Base-by-base conservation (phyloP, 2,888 invertebrate genomes). In the Harpalus rubripes region DNA sequence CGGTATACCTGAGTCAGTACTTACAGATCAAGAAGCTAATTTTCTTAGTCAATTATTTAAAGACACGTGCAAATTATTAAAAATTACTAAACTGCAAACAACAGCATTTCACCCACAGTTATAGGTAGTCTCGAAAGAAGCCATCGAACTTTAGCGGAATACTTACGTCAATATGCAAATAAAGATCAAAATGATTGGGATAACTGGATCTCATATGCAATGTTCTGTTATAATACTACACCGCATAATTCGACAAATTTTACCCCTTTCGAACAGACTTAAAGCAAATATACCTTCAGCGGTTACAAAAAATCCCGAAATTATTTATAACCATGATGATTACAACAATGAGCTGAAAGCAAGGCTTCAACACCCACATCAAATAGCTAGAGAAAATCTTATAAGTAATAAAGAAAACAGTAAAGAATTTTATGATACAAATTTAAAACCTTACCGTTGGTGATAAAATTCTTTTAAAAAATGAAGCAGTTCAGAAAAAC, bases 111-210 rank as follows among this genome's bases (percentile, higher is more conserved):
- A 44, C 44, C 44, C 44, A 44, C 8, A 44, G 10, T 86, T 86
- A 89, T 89, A 16, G 88, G 89, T 7, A 85, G 87, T 1, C 44
- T 89, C 10, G 90, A 90, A 85, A 83, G 90, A 32, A 87, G 86
- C 10, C 89, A 90, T 74, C 81, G 87, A 52, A 88, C 88, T 0
- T 63, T 90, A 16, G 86, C 84, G 0, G 88, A 88, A 41, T 88
- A 88, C 84, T 58, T 90, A 1, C 86, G 87, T 81, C 87, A 87
- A 78, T 89, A 86, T 82, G 87, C 89, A 2, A 87, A 87, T 8
- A n/a, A 85, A 52, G 85, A 88, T 16, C 86, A 86, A 83, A 82
- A 82, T 4, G 87, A 89, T 85, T 90, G 90, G 89, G 88, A 89
- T 81, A 76, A 87, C 56, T 88, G 87, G 87, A 39, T 90, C n/a